A percentile compares a stretch with the other conserved stretches of the same genome.
phyloP scores from a whole-genome alignment of 2,113 vertebrate species.

The Brevimyrus niger region DNA sequence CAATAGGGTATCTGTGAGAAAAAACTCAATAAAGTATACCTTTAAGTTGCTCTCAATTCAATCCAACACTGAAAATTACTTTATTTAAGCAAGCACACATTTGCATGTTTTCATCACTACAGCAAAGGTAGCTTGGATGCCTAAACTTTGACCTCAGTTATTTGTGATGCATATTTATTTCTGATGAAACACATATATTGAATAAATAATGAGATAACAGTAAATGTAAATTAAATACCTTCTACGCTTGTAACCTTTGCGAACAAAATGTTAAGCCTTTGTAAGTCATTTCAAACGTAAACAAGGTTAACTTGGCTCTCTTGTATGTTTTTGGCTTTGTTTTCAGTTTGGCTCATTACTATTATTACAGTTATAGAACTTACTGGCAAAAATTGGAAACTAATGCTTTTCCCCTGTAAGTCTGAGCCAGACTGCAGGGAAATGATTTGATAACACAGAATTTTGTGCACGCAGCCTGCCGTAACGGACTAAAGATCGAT shows the following conservation, averaged over 20 bases:
- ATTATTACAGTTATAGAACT: background rate
- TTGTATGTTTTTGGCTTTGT: background rate
- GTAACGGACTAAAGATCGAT: constrained; percentile 26
- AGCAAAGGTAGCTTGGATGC: background rate
- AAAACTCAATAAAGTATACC: background rate
- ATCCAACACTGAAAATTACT: background rate
- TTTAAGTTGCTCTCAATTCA: background rate
- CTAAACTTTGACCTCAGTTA: background rate
- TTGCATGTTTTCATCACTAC: background rate
- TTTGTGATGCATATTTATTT: background rate
- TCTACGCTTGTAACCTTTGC: background rate
- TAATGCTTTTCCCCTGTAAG: background rate
- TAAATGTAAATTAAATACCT: background rate
- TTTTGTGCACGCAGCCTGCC: constrained; percentile 6
- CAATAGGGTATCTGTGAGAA: background rate
- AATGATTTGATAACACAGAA: background rate
- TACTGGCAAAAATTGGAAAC: constrained; percentile 7
- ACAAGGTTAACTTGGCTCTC: background rate
- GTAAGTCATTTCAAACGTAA: background rate
- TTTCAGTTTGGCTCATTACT: background rate
- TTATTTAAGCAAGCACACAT: background rate
- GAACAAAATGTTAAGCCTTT: background rate
- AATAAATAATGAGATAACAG: background rate
- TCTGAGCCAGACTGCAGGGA: background rate
- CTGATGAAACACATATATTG: background rate